phyloP scores from a whole-genome alignment of 2,797 vertebrate species.

The Falco berigora region DNA sequence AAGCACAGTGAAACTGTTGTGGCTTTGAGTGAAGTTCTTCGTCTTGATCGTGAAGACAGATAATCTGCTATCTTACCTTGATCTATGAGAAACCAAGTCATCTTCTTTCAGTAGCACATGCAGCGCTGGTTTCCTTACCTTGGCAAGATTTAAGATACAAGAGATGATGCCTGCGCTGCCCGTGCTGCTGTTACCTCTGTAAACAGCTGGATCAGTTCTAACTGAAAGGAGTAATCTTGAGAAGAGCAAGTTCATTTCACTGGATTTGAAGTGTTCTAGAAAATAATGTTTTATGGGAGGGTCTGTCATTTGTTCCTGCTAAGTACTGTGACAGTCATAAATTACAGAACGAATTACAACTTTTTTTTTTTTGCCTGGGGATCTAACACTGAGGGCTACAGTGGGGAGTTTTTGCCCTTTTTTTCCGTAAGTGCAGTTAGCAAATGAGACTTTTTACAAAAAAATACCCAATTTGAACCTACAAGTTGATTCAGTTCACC shows the following conservation, averaged over 20 bases:
- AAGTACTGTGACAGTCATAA: constrained; percentile 13
- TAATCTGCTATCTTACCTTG: accelerated
- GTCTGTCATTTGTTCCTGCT: neutral
- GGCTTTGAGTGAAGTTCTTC: neutral
- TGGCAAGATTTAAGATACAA: accelerated
- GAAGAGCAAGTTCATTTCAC: neutral
- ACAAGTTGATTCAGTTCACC: constrained; percentile 33
- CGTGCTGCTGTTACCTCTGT: neutral
- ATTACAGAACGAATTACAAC: constrained; percentile 4
- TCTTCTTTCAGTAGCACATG: neutral
- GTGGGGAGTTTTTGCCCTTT: neutral
- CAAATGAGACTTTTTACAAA: neutral
- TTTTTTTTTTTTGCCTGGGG: neutral
- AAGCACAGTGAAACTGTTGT: neutral
- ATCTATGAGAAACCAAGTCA: neutral
- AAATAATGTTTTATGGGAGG: neutral
- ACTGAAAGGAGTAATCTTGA: neutral
- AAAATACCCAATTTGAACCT: neutral
- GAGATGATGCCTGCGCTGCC: neutral
- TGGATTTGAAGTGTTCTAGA: neutral
- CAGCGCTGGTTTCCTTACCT: neutral
- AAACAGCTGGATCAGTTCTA: neutral
- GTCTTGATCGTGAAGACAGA: accelerated
- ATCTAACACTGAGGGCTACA: neutral
- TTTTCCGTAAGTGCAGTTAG: neutral